Evolutionary conservation across 92 coral and sea anemone genomes (phyloP).

Genomic region (Heliopora coerulea): DNA sequence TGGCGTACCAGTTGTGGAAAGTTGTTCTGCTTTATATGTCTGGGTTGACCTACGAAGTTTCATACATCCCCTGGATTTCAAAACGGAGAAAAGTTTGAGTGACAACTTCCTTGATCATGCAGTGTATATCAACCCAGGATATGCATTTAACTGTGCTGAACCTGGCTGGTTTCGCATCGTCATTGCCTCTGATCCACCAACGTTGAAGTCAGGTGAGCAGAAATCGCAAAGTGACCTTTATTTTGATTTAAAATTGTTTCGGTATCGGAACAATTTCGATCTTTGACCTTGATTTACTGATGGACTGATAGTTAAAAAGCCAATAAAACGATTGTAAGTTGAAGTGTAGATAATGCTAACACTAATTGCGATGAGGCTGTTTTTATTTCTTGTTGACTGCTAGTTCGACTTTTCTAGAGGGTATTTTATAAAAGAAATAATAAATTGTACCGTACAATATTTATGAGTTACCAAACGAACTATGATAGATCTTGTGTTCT

Average conservation of each 20-base stretch:
- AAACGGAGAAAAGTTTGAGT: slow-evolving; percentile 62
- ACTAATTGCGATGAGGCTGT: no score
- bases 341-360: no score
- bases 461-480: no score
- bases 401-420: no score
- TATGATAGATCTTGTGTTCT: no score
- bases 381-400: no score
- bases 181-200: slow-evolving; percentile 60
- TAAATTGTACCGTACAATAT: no score
- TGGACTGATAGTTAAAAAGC: neutral
- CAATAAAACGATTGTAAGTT: no score
- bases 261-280: neutral
- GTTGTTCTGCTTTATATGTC: slow-evolving; percentile 72
- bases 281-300: no score
- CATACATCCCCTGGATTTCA: slow-evolving; percentile 59
- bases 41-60: slow-evolving; percentile 86
- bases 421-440: no score
- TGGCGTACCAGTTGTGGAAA: slow-evolving; percentile 61
- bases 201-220: slow-evolving; percentile 71
- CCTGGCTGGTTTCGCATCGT: slow-evolving; percentile 94
- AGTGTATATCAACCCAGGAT: slow-evolving; percentile 70
- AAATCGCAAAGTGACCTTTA: neutral
- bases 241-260: neutral
- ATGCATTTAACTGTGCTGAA: slow-evolving; percentile 63
- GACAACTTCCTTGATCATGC: slow-evolving; percentile 56